A percentile compares a stretch with the other conserved stretches of the same genome.
Conservation (phyloP, 1,140 invertebrate species). For the Diabrotica undecimpunctata region DNA sequence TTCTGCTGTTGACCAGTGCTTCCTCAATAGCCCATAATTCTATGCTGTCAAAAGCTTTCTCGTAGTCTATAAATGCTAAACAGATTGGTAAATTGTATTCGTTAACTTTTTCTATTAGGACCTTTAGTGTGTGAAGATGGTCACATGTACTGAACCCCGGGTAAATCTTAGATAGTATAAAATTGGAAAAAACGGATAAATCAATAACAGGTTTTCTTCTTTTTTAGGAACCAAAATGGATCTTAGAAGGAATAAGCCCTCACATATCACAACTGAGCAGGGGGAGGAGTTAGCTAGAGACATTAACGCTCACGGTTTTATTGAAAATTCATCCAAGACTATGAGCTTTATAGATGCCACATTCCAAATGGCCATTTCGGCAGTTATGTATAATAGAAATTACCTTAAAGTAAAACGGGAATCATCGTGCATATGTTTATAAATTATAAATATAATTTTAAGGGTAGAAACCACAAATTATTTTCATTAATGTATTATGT, state of each 20-base stretch:
- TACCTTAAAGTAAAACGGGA: constrained; percentile 3
- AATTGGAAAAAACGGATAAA: too few relatives aligned
- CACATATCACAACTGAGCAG: constrained; percentile 26
- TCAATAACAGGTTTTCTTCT: background rate
- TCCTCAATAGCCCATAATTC: too few relatives aligned
- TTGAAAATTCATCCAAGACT: constrained; percentile 36
- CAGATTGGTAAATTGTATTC: too few relatives aligned
- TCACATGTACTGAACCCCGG: too few relatives aligned
- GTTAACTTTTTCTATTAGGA: too few relatives aligned
- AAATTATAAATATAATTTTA: background rate
- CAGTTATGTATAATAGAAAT: constrained; percentile 19
- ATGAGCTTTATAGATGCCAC: constrained; percentile 44
- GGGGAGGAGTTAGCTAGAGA: constrained; percentile 32
- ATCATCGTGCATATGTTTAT: constrained; percentile 8
- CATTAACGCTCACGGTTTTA: constrained; percentile 36
- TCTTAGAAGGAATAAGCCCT: constrained; percentile 53
- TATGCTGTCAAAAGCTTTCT: too few relatives aligned
- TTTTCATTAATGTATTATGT: too few relatives aligned
- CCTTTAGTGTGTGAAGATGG: too few relatives aligned
- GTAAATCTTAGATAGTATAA: too few relatives aligned
- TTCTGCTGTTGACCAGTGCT: too few relatives aligned
- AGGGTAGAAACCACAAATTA: too few relatives aligned
- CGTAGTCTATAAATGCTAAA: too few relatives aligned
- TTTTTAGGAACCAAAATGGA: constrained; percentile 60
- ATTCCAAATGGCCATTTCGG: constrained; percentile 32